Base-by-base conservation (phyloP, 2,888 invertebrate genomes). In the Heliconius ismenius region DNA sequence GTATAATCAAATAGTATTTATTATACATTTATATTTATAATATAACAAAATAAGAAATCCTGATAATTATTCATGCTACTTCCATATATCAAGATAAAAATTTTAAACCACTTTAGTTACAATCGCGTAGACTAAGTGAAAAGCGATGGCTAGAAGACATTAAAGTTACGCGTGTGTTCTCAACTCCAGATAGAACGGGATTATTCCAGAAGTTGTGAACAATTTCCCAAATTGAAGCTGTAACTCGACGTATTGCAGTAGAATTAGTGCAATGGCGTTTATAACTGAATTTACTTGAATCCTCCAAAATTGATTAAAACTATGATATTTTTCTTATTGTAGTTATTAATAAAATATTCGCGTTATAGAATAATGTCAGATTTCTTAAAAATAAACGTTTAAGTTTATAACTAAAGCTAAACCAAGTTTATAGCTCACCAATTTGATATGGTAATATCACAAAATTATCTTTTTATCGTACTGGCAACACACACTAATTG, bases 211-310 rank as follows among this genome's bases (percentile, higher is more conserved):
- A 83, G 75, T 83, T 83, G 63, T 70, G 81, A 81, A 81, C 80
- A 79, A 79, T 82, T 81, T 83, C 70, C 78, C 81, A 82, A 83
- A 81, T 83, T 82, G 82, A 81, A 79, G 76, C 67, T 68, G 79
- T 79, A 81, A 79, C 79, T 83, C 78, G 74, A 77, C 77, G 78
- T 78, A 79, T 79, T 81, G 79, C 80, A 81, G 70, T 77, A 75
- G 76, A 82, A 80, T 81, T 80, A 82, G 79, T 77, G 63, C 75
- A 65, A 75, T 73, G 36, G 26, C 58, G 54, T 7, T 69, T 72
- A n/a, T 62, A 70, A 76, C 63, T 64, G 43, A 64, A 64, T 32
- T 49, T 64, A 43, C 10, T 49, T 32, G 24, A 11, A 7, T 58
- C 21, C n/a, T 58, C 58, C 4, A 32, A 54, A 54, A 70, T 70